Base-by-base conservation (phyloP, 2,888 invertebrate genomes). In the Ennomos quercinarius region DNA sequence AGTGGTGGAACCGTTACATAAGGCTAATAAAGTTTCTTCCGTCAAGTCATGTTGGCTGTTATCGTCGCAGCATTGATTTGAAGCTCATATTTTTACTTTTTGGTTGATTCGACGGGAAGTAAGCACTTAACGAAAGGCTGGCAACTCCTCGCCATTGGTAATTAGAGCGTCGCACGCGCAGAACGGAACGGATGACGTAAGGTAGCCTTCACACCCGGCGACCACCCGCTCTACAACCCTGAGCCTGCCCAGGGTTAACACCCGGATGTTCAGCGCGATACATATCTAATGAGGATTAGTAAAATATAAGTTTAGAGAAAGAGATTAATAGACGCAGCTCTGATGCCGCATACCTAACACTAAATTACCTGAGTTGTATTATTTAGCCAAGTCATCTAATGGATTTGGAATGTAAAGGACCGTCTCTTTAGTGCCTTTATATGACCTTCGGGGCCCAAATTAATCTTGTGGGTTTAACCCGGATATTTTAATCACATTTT, bases 121-220 rank as follows among this genome's bases (percentile, higher is more conserved):
- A 50, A 40, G 57, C 53, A 61, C 50, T 61, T 58, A 53, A 57
- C 52, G 52, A 59, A 63, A 63, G 63, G 61, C 63, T 65, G 61
- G 57, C 44, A 60, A 64, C 75, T 76, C 75, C 81, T 83, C 78
- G 81, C 71, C 74, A 79, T 77, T 80, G 79, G 76, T 80, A 85
- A 91, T 83, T 80, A 88, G 91, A 90, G 89, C 91, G 84, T 73
- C 78, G 81, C 88, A 75, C 63, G 80, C 89, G 83, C 76, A 74
- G 73, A 65, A 74, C 83, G 89, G 84, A 89, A 91, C 90, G 82
- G 67, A 57, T 89, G 86, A 90, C 80, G 91, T 87, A 89, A 90
- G 64, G 66, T 76, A 86, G 83, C 87, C 89, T 87, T 89, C 87
- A 86, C 83, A 86, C 81, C 72, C 69, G 67, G 66, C 73, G 68